Percentiles rank a stretch among this genome's conserved stretches.
phyloP scores from a whole-genome alignment of 2,888 invertebrate species.

The Tachina grossa region DNA sequence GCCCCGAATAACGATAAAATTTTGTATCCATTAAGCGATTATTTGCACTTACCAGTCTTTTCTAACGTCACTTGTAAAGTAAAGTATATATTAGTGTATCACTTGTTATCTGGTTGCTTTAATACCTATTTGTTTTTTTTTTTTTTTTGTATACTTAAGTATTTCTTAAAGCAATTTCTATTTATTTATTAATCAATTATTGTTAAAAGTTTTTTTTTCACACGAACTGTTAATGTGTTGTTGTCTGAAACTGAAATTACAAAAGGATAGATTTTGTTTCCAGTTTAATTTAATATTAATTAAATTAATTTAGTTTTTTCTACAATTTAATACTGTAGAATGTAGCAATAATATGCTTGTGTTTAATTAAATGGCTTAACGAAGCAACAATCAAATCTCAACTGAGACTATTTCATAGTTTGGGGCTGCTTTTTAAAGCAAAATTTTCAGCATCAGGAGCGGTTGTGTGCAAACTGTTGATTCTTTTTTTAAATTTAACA shows the following conservation, averaged over 20 bases:
- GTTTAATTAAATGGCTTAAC: conserved; percentile 63
- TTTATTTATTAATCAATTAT: conserved; percentile 32
- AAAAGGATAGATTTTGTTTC: conserved; percentile 7
- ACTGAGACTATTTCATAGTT: conserved; percentile 71
- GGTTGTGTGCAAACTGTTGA: conserved; percentile 61
- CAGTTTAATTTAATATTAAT: conserved; percentile 25
- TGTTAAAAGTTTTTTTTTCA: not conserved
- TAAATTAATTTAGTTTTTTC: conserved; percentile 35
- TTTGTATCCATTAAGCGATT: not conserved
- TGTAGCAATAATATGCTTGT: conserved; percentile 18
- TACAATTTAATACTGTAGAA: not conserved
- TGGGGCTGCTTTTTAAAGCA: conserved; percentile 72
- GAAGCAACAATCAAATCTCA: conserved; percentile 71
- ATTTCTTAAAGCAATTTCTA: conserved; percentile 24
- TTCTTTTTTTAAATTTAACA: not conserved
- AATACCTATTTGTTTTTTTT: too few relatives aligned
- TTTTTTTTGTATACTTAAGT: not conserved
- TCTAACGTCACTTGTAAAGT: conserved; percentile 42
- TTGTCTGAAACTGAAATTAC: conserved; percentile 15
- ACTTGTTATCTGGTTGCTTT: conserved; percentile 24
- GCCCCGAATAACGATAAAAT: not conserved
- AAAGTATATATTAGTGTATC: not conserved
- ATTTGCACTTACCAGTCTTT: conserved; percentile 59
- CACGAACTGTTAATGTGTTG: not conserved
- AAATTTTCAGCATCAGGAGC: conserved; percentile 68